Conservation (phyloP, 2,888 invertebrate genomes). For the Cordilura impudica region DNA sequence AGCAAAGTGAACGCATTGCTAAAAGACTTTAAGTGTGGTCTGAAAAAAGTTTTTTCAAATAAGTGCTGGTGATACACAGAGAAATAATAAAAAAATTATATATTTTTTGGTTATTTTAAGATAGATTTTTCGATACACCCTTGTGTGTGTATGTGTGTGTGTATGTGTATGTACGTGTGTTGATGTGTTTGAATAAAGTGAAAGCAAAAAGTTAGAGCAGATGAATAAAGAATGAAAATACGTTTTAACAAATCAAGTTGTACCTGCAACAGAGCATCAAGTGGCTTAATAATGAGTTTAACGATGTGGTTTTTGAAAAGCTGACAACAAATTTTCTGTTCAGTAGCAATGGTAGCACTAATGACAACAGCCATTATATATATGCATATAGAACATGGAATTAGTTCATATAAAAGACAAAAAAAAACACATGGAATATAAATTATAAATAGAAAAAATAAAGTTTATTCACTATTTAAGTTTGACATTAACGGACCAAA, state of each 20-base stretch:
- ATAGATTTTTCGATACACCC: too few species aligned
- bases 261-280: constrained; percentile 13
- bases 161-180: neutral
- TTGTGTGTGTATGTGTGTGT: neutral
- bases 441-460: neutral
- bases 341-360: neutral
- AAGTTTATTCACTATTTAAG: neutral
- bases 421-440: neutral
- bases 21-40: neutral
- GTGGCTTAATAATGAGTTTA: constrained; percentile 43
- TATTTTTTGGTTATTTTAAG: too few species aligned
- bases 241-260: constrained; percentile 17
- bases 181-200: neutral
- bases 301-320: constrained; percentile 1
- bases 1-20: constrained; percentile 26
- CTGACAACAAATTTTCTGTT: constrained; percentile 20
- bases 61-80: too few species aligned
- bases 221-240: constrained; percentile 13
- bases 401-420: neutral
- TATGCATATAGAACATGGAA: too few species aligned
- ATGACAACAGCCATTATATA: constrained; percentile 3
- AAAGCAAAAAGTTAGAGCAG: neutral
- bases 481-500: neutral
- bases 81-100: too few species aligned
- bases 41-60: too few species aligned